phyloP scores from a whole-genome alignment of 2,113 vertebrate genomes.

The Morone chrysops region DNA sequence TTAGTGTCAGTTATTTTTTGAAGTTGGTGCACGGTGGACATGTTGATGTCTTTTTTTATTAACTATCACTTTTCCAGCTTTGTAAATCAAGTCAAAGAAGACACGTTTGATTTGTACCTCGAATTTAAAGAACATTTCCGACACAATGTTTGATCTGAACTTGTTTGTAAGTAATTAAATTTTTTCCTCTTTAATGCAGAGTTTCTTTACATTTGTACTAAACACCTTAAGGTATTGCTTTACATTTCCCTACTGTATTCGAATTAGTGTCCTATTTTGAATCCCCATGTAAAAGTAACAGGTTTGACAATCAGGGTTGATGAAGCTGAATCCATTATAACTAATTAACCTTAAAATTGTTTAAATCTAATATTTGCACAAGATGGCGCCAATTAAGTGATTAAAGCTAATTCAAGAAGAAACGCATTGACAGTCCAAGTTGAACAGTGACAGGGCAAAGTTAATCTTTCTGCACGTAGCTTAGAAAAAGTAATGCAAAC shows the following conservation, averaged over 20 bases:
- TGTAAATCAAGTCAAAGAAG: not conserved
- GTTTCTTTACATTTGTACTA: not conserved
- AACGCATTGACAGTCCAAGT: not conserved
- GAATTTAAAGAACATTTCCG: not conserved
- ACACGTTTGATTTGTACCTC: not conserved
- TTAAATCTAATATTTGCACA: not conserved
- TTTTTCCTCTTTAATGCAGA: too few species aligned
- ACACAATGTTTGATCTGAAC: not conserved
- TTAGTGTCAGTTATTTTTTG: not conserved
- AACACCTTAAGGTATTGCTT: not conserved
- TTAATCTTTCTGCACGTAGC: not conserved
- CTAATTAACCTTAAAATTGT: slow-evolving; percentile 1
- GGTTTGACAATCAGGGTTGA: not conserved
- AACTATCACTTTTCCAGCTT: not conserved
- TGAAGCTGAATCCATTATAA: not conserved
- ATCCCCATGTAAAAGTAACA: not conserved
- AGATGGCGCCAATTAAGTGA: not conserved
- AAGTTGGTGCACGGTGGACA: not conserved
- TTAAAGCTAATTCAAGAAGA: not conserved
- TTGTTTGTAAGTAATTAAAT: too few species aligned
- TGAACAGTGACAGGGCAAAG: not conserved
- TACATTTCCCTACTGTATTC: not conserved
- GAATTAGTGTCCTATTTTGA: not conserved
- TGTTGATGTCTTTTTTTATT: not conserved
- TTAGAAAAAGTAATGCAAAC: not conserved